Evolutionary conservation across 2,888 invertebrate genomes (phyloP), one percentile per base, ranked within the genome.

Genomic region (Lissocephala sabroskyi): DNA sequence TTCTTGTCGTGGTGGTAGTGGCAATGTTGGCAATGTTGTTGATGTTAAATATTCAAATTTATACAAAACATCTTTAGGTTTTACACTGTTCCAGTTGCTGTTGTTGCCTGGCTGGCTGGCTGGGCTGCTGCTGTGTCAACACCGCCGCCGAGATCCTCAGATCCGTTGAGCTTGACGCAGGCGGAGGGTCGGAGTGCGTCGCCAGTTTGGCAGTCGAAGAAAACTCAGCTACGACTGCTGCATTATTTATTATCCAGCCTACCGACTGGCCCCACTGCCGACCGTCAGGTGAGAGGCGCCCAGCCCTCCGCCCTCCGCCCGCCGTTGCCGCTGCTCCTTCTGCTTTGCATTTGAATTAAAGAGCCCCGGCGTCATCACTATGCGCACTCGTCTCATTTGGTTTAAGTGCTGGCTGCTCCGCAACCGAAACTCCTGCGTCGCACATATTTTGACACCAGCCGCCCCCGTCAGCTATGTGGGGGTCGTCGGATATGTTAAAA

Each of bases 91-190:
- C 55, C 60, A 59, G 59, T 58, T 23, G 23, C 7, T 23, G 23
- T 23, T 23, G 23, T 23, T 23, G 23, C 7, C 7, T 53, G 62
- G 59, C 61, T 71, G 65, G 61, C 61, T 63, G 67, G 63, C 68
- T 61, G 62, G 64, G n/a, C n/a, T n/a, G n/a, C 68, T 64, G 65
- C n/a, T 70, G 68, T 70, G 68, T 70, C 68, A 70, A 70, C 68
- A 68, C 56, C 50, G 58, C 56, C 55, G 13, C 35, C 13, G 35
- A 7, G n/a, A n/a, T n/a, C n/a, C 23, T 23, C 23, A 23, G 23
- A 5, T 23, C 23, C 23, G 4, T 23, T 7, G 23, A 23, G 7
- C 23, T 7, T 3, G 23, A 41, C n/a, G 39, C 4, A 9, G 3
- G 23, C 3, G 7, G 26, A 11, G 33, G 33, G 23, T 32, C 28